Percentiles rank a stretch among this genome's conserved stretches.
These are phyloP conservation scores for Myotis myotis DNA, from an alignment of 2,797 vertebrate species.

Conservation along the genomic window DNA sequence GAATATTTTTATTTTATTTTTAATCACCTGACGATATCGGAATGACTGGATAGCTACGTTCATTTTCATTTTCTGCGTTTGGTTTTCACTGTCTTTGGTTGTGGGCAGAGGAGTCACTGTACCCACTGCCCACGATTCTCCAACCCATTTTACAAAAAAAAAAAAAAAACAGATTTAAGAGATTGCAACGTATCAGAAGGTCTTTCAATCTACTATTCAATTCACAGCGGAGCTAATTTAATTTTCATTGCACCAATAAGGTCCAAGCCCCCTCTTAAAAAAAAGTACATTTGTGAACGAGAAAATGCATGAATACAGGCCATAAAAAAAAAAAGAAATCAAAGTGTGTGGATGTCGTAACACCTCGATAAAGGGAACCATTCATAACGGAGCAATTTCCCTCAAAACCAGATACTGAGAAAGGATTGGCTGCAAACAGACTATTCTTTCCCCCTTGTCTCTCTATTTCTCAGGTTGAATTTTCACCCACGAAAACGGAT, in stretches of 20 bases:
- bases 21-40: too few species aligned
- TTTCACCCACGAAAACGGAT: neutral
- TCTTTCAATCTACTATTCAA: neutral
- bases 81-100: neutral
- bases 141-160: neutral
- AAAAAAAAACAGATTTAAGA: neutral
- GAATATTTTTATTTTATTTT: neutral
- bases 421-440: neutral
- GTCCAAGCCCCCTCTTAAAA: neutral
- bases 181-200: neutral
- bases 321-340: rapidly evolving
- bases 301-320: neutral
- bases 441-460: neutral
- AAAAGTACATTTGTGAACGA: neutral
- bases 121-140: neutral
- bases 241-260: neutral
- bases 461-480: neutral
- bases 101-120: rapidly evolving
- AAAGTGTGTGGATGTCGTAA: rapidly evolving
- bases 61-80: neutral
- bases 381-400: neutral
- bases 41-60: neutral
- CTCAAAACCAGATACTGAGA: neutral
- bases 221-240: neutral
- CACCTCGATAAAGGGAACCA: neutral